Evolutionary conservation across 2,113 vertebrate species (phyloP).

Genomic region (Orthonyx spaldingii): DNA sequence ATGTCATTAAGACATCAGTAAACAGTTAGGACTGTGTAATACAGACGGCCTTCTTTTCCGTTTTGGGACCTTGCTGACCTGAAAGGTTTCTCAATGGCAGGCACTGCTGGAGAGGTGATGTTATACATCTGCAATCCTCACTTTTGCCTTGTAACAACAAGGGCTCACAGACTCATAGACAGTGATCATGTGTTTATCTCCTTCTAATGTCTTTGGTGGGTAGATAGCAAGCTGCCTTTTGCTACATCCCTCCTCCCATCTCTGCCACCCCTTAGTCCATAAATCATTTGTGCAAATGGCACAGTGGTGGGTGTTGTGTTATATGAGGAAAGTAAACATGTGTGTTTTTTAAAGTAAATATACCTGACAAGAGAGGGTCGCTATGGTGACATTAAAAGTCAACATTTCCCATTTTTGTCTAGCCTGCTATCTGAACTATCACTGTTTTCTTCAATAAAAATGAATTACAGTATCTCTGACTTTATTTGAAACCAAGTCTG

Average conservation of each 20-base stretch:
- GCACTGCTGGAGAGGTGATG: not conserved
- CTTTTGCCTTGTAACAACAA: not conserved
- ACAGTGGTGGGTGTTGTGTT: not conserved
- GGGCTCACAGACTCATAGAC: not conserved
- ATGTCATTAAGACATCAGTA: not conserved
- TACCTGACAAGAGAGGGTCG: not conserved
- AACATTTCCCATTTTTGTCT: not conserved
- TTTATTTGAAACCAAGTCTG: not conserved
- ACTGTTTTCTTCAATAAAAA: not conserved
- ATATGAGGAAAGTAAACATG: not conserved
- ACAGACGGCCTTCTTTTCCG: not conserved
- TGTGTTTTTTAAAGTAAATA: not conserved
- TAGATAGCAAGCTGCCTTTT: not conserved
- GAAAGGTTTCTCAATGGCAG: not conserved
- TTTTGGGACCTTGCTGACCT: not conserved
- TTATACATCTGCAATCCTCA: not conserved
- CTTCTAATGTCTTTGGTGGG: not conserved
- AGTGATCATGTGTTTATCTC: not conserved
- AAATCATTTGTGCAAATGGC: not conserved
- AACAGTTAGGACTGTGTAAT: not conserved
- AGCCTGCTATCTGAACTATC: not conserved
- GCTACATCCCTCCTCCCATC: not conserved
- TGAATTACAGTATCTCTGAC: not conserved
- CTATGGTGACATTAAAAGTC: not conserved
- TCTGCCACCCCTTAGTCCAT: not conserved